phyloP scores from a whole-genome alignment of 2,797 vertebrate genomes.

The Sebastes kiyomatsui region DNA sequence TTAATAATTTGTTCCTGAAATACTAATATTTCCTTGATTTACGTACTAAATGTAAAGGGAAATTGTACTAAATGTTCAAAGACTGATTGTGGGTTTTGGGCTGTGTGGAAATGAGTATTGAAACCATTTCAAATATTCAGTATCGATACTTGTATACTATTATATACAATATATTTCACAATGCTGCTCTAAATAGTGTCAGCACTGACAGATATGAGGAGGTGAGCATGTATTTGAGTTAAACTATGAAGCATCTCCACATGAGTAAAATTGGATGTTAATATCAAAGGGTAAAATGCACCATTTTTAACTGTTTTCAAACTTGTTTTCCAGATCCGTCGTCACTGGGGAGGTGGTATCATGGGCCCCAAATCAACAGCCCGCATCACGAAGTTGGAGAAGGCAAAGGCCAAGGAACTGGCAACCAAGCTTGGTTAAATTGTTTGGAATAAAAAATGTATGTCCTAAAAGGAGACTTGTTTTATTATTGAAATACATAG shows the following conservation, averaged over 20 bases:
- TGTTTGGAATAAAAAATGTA: slow-evolving; percentile 87
- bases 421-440: slow-evolving; percentile 95
- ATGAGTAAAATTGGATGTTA: rapidly evolving
- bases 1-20: background rate
- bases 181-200: background rate
- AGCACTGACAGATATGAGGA: slow-evolving; percentile 91
- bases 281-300: background rate
- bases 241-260: rapidly evolving
- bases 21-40: background rate
- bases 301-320: background rate
- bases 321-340: slow-evolving; percentile 88
- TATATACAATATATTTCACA: too few species aligned
- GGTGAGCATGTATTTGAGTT: slow-evolving; percentile 71
- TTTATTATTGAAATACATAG: too few species aligned
- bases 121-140: too few species aligned
- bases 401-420: slow-evolving; percentile 97
- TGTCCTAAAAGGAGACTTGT: slow-evolving; percentile 42
- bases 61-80: too few species aligned
- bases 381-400: slow-evolving; percentile 94
- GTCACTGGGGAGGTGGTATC: slow-evolving; percentile 96
- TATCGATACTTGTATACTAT: too few species aligned
- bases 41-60: rapidly evolving
- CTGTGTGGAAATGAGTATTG: too few species aligned
- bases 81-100: too few species aligned
- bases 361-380: slow-evolving; percentile 97